A percentile compares a stretch with the other conserved stretches of the same genome.
These are phyloP conservation scores for Larimichthys polyactis DNA, from an alignment of 2,113 vertebrate species.

Conservation along the genomic window DNA sequence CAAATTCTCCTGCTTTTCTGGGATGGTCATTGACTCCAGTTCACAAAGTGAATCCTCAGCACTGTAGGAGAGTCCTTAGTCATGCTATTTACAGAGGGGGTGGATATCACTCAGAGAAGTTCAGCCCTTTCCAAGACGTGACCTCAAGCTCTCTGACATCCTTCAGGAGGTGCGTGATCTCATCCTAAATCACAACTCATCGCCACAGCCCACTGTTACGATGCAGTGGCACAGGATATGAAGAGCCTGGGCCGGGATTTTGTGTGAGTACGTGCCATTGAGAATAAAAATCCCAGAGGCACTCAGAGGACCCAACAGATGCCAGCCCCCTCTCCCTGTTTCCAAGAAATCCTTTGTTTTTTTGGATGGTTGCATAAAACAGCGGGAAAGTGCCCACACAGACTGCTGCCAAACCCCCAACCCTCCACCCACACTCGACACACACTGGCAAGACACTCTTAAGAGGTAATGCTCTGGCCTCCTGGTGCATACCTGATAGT, in stretches of 20 bases:
- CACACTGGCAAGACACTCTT: slow-evolving; percentile 1
- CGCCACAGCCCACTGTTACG: not conserved
- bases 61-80: slow-evolving; percentile 22
- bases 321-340: not conserved
- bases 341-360: slow-evolving; percentile 54
- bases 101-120: not conserved
- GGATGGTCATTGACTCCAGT: not conserved
- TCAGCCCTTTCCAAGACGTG: slow-evolving; percentile 14
- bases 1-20: not conserved
- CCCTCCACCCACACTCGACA: not conserved
- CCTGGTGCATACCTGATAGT: slow-evolving; percentile 39
- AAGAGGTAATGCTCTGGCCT: slow-evolving; percentile 24
- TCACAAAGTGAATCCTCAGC: slow-evolving; percentile 15
- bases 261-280: not conserved
- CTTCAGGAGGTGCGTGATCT: slow-evolving; percentile 39
- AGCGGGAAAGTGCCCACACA: slow-evolving; percentile 24
- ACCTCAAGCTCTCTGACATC: slow-evolving; percentile 22
- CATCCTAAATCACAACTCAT: slow-evolving; percentile 31
- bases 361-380: slow-evolving; percentile 32
- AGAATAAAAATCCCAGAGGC: slow-evolving; percentile 13
- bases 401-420: slow-evolving; percentile 35
- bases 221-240: slow-evolving; percentile 29
- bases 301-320: not conserved
- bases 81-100: slow-evolving; percentile 1
- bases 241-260: slow-evolving; percentile 1